Evolutionary conservation across 2,888 invertebrate species (phyloP).

Genomic region (Anaspis maculata): DNA sequence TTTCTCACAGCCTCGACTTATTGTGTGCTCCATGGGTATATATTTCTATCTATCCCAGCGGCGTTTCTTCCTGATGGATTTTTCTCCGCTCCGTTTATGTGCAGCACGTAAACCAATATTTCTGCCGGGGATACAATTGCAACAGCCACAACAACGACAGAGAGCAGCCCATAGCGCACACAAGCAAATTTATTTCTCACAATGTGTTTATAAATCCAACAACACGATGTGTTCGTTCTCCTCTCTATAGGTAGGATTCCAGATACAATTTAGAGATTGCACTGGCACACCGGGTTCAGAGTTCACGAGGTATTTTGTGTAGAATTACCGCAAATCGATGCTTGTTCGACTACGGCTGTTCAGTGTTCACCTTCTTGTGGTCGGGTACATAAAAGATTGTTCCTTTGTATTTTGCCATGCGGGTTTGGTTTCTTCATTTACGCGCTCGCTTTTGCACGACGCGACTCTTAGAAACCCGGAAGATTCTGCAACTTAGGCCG

Average conservation of each 20-base stretch:
- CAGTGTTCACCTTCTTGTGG: no score
- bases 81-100: no score
- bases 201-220: slow-evolving; percentile 20
- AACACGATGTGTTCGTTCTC: slow-evolving; percentile 23
- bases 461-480: slow-evolving; percentile 13
- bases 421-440: slow-evolving; percentile 14
- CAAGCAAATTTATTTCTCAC: slow-evolving; percentile 20
- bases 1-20: no score
- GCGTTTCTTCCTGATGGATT: no score
- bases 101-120: slow-evolving; percentile 13
- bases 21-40: no score
- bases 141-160: no score
- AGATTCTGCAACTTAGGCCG: slow-evolving; percentile 2
- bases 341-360: no score
- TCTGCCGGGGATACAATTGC: slow-evolving; percentile 14
- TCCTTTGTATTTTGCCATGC: slow-evolving; percentile 7
- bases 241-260: no score
- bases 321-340: slow-evolving; percentile 20
- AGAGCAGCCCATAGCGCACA: no score
- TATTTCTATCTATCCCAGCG: no score
- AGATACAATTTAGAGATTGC: slow-evolving; percentile 24
- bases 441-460: no score
- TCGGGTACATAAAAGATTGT: slow-evolving; percentile 7
- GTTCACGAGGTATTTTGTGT: slow-evolving; percentile 24
- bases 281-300: slow-evolving; percentile 15